These are phyloP conservation scores for Coelogynopora nodosa DNA, from an alignment of 2,888 invertebrate genomes.

Conservation along the genomic window DNA sequence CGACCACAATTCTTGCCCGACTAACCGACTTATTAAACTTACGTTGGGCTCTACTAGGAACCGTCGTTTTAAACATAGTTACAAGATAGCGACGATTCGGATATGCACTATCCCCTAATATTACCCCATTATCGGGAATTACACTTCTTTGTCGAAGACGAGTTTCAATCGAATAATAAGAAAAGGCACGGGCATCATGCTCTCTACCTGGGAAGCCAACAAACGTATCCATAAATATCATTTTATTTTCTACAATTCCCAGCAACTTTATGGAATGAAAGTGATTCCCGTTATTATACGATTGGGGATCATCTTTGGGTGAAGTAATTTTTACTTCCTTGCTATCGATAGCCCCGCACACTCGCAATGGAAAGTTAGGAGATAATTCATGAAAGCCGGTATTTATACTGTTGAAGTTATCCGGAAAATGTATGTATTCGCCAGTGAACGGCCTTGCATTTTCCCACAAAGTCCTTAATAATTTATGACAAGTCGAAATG, in stretches of 20 bases:
- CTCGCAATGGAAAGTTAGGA: background rate
- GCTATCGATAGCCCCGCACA: background rate
- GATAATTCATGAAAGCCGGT: background rate
- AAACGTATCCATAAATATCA: background rate
- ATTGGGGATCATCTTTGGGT: background rate
- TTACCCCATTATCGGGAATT: background rate
- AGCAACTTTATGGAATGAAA: background rate
- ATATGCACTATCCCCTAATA: background rate
- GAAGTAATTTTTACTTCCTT: background rate
- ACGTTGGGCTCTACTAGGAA: background rate
- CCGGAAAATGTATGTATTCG: background rate
- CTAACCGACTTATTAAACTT: background rate
- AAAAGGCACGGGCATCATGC: background rate
- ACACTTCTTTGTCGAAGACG: background rate
- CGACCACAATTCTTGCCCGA: background rate
- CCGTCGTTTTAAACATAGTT: background rate
- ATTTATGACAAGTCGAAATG: background rate
- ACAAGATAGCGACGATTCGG: background rate
- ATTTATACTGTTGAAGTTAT: background rate
- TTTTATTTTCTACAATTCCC: background rate
- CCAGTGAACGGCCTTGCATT: background rate
- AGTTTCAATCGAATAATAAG: background rate
- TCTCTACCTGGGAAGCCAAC: background rate
- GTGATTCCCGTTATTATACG: background rate
- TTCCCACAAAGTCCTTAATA: too few species aligned